Conservation (phyloP, 2,113 vertebrate species). For the Cryptotis parvus region DNA sequence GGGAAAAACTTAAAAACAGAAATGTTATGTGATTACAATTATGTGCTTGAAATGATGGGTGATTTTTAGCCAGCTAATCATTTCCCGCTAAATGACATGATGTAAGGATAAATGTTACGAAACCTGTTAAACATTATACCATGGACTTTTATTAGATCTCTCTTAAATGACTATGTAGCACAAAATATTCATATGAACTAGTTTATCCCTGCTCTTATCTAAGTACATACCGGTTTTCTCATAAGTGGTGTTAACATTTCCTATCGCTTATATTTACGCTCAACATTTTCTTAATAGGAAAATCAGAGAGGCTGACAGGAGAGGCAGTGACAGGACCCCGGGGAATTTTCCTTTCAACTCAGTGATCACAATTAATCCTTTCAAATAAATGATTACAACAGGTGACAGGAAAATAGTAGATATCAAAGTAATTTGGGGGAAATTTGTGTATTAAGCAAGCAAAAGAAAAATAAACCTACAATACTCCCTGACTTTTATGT, state of each 20-base stretch:
- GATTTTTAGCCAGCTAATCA: constrained; percentile 48
- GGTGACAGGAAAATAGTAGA: background rate
- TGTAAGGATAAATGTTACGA: constrained; percentile 48
- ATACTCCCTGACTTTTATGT: background rate
- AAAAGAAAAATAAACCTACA: background rate
- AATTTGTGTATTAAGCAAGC: background rate
- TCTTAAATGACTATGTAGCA: constrained; percentile 1
- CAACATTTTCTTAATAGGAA: background rate
- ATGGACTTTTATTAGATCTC: background rate
- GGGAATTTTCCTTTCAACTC: too few species aligned
- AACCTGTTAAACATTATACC: constrained; percentile 2
- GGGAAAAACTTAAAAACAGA: background rate
- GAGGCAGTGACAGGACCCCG: background rate
- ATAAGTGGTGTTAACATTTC: background rate
- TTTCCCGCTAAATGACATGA: constrained; percentile 54
- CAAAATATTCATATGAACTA: background rate
- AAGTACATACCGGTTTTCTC: background rate
- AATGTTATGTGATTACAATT: constrained; percentile 44
- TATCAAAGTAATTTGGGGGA: background rate
- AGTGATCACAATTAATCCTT: background rate
- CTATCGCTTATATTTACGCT: background rate
- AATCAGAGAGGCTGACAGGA: background rate
- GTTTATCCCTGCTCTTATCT: background rate
- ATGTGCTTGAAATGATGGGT: background rate
- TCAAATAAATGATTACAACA: rapidly evolving